Evolutionary conservation across 2,888 invertebrate genomes (phyloP), one percentile per base, ranked within the genome.

Genomic region (Euzophera pinguis): DNA sequence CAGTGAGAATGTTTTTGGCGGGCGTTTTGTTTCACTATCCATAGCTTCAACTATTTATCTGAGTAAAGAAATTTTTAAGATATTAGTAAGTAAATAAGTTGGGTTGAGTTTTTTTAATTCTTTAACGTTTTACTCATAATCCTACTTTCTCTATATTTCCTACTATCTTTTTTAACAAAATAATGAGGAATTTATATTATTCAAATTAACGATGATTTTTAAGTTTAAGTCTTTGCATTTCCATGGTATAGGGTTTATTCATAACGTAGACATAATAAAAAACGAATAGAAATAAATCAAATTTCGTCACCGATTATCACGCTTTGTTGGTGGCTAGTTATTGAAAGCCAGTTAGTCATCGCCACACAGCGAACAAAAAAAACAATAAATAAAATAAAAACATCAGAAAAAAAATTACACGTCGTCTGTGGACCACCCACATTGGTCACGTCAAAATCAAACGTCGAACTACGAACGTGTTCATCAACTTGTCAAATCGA

Each of bases 401-500:
- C 66, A 65, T 69, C 73, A 74, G 73, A 71, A 64, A 70, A 75
- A 73, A 73, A 70, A 72, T 69, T 73, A 79, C 76, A 75, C 71
- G 71, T 74, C 70, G 72, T 71, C 68, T 71, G 60, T 50, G 67
- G 89, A 88, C 89, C 89, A 89, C 89, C 89, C 89, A 87, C 82
- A 75, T 62, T 64, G 84, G 71, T 77, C 76, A n/a, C 73, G 81
- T 85, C 84, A 83, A 83, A 81, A 79, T 78, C 76, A 67, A 81
- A 81, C 71, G 75, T 84, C 78, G 81, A 78, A 75, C 71, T 65
- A 67, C 62, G 75, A 81, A 78, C 85, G 83, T 88, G 88, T 87
- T 88, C 89, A 87, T 88, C 88, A 85, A 86, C 76, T 84, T 88
- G 87, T 87, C 88, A 87, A 88, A 89, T 88, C 78, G 81, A 77